phyloP scores from a whole-genome alignment of 2,888 invertebrate species.

The Melinopterus prodromus region DNA sequence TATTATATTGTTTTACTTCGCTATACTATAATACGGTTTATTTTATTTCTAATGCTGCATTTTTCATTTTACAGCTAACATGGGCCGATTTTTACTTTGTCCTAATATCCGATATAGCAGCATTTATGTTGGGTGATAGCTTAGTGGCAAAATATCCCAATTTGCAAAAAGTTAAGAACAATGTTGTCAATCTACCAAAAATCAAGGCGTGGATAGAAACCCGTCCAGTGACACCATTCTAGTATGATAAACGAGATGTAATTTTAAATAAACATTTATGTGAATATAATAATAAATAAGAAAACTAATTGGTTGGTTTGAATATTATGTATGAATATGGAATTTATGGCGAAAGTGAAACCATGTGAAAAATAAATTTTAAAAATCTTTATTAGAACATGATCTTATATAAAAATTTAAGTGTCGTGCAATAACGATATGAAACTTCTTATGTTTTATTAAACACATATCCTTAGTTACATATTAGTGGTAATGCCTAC shows the following conservation, averaged over 20 bases:
- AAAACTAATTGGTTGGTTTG: no score
- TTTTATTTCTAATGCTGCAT: neutral
- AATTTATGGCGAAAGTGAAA: no score
- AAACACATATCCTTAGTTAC: no score
- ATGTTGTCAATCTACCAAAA: slow-evolving; percentile 17
- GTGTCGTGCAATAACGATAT: no score
- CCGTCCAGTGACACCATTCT: slow-evolving; percentile 19
- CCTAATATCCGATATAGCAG: slow-evolving; percentile 6
- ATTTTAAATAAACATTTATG: neutral
- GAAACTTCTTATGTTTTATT: no score
- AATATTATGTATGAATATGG: no score
- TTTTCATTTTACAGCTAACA: slow-evolving; percentile 14
- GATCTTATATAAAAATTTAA: no score
- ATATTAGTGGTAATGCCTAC: no score
- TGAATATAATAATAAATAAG: neutral
- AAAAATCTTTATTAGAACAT: no score
- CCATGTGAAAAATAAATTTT: no score
- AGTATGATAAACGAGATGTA: neutral
- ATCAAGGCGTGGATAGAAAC: slow-evolving; percentile 26
- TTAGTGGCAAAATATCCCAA: slow-evolving; percentile 14
- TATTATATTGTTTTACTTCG: no score
- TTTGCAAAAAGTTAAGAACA: slow-evolving; percentile 14
- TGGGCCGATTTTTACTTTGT: slow-evolving; percentile 19
- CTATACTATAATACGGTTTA: neutral
- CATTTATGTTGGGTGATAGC: neutral